Evolutionary conservation across 2,797 vertebrate genomes (phyloP), one percentile per base, ranked within the genome.

Genomic region (Xerus rutilus): DNA sequence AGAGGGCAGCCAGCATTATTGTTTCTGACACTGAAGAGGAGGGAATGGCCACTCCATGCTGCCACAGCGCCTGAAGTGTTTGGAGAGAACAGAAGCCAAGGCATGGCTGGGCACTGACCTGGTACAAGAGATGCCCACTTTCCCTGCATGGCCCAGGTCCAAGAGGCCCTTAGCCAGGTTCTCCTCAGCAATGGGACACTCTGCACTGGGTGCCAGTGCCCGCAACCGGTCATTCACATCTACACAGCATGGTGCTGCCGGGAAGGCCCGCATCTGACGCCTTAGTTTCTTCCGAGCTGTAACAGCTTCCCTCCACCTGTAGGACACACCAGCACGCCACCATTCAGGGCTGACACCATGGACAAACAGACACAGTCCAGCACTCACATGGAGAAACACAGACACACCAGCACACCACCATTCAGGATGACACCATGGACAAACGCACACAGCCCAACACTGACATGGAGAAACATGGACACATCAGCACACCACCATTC

Each of bases 221-320:
- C 98, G 98, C 96, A 99, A 98, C 89, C 98, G 99, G 67, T 99
- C 98, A 52, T 96, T 98, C 9, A 98, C 98, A 57, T 99, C 99
- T 35, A 99, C 98, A 7, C 98, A 99, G 97, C 99, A 99, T 0
- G 99, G 99, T 5, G 99, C 99, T 0, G 99, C 99, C 32, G 99
- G 99, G 97, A 99, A 99, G 0, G 99, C 99, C 93, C 99, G 98
- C 99, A 99, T 99, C 97, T 99, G 99, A 91, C 99, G 98, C 98
- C 99, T 99, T 95, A 99, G 93, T 97, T 99, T 99, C 45, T 99
- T 99, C 45, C 99, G 99, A 23, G 99, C 99, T 0, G 98, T 98
- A 0, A 99, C 99, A 72, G 99, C 99, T 9, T 99, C 99, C 47
- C 99, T 99, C 99, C 99, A 99, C 98, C 99, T 99, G 95, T 7